Conservation (phyloP, 2,113 vertebrate genomes). For the Theristicus caerulescens region DNA sequence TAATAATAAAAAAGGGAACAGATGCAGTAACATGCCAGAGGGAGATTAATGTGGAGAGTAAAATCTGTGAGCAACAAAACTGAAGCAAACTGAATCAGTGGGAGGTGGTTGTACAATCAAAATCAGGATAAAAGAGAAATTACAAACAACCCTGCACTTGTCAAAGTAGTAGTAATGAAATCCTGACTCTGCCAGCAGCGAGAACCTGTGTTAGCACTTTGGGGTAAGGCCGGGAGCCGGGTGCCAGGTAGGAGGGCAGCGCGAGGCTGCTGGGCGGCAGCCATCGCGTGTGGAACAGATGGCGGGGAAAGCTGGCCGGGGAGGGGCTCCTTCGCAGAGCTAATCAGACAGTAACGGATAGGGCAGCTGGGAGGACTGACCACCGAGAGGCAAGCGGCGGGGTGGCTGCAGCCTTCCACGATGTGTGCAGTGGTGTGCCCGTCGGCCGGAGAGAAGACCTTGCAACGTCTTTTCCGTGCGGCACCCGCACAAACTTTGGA, state of each 20-base stretch:
- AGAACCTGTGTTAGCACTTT: conserved; percentile 91
- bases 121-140: conserved; percentile 97
- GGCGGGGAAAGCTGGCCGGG: conserved; percentile 96
- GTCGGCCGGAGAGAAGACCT: conserved; percentile 88
- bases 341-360: conserved; percentile 99
- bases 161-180: conserved; percentile 90
- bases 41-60: conserved; percentile 95
- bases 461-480: conserved; percentile 82
- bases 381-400: conserved; percentile 86
- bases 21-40: conserved; percentile 99
- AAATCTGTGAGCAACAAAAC: conserved; percentile 99
- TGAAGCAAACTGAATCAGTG: conserved; percentile 97
- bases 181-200: conserved; percentile 84
- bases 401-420: conserved; percentile 80
- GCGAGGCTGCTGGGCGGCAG: conserved; percentile 92
- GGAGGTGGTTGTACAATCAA: conserved; percentile 99
- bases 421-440: conserved; percentile 98
- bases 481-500: conserved; percentile 16
- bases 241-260: conserved; percentile 91
- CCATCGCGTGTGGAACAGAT: conserved; percentile 99
- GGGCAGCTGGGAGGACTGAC: conserved; percentile 99
- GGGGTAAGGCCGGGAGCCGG: conserved; percentile 85
- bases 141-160: conserved; percentile 90
- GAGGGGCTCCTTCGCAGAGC: conserved; percentile 99
- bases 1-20: conserved; percentile 99